Evolutionary conservation across 2,888 invertebrate genomes (phyloP), one percentile per base, ranked within the genome.

Genomic region (Pseudoips prasinana): DNA sequence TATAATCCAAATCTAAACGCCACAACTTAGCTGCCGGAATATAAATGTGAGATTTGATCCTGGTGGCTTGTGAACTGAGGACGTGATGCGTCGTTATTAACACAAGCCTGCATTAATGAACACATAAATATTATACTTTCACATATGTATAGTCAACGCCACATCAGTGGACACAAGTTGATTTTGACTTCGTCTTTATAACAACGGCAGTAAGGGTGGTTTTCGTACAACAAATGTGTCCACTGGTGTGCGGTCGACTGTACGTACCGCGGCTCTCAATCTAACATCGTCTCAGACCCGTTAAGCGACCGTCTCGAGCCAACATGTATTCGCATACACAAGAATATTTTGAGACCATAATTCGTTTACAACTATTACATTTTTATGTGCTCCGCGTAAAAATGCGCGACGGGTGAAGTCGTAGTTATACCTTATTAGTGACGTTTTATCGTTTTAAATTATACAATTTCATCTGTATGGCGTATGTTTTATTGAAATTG

Each of bases 1-100:
- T 74, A 83, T 87, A 87, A 86, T 88, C 88, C 83, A 87, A 84
- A 87, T 88, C 79, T 85, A 86, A 88, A 83, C 83, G 84, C 71
- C 73, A 69, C 63, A 66, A 66, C 69, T 67, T 63, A 69, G 69
- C 75, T 73, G 73, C 71, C 77, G 64, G 87, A 86, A 88, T 88
- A 80, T 79, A 77, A 87, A 88, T 87, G 76, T 63, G 72, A 58
- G 53, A 53, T 62, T 64, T 67, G 71, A 68, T 75, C 71, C 72
- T 74, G 74, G 64, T 72, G 69, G 73, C 83, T 85, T 88, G 88
- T 87, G 88, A 88, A 88, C 86, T 72, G 73, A 63, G 71, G 80
- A 88, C 88, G 88, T 88, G 87, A 85, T 77, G 71, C 68, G 70
- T 78, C 76, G 81, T 81, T 81, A 83, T 82, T 86, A 85, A 81